Base-by-base conservation (phyloP, 2,888 invertebrate genomes). In the Phlogophora meticulosa region DNA sequence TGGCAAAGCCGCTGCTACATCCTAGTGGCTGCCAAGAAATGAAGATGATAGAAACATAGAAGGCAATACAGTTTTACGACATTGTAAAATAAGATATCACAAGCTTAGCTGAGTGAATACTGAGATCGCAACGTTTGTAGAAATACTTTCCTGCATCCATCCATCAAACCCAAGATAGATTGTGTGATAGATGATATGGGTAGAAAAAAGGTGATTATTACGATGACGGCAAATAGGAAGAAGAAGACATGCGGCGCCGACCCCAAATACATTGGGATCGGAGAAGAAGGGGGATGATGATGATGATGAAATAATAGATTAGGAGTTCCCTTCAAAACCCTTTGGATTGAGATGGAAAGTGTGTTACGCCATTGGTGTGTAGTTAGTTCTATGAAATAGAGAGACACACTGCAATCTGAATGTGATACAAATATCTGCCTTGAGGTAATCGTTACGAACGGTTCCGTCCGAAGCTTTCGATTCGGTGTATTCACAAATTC, bases 11-110 rank as follows among this genome's bases (percentile, higher is more conserved):
- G 22, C 32, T 40, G 43, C 17, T 58, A 52, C 62, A 24, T 51
- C 66, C 49, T 5, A 11, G 56, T 13, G 20, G 52, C 22, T 76
- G 77, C 80, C 80, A 76, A 77, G 55, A 76, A 65, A 71, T 73
- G 51, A n/a, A 43, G 13, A 9, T 57, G 57, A 65, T 68, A 65
- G 48, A 80, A 60, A 80, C 65, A 80, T 79, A 68, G 70, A 66
- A 55, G 45, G 13, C 45, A 5, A 20, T 55, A 20, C 15, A n/a
- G 32, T 32, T 66, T 51, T 55, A 66, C 36, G 46, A 36, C 45
- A 32, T 5, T 43, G 15, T 40, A n/a, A 66, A 49, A 36, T 28
- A 45, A 48, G 42, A 58, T 52, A 42, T 20, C 22, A 32, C 22
- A 32, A 28, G 10, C 45, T 52, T 34, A 5, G 28, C 10, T 15